These are phyloP conservation scores for Cryptus viduatorius DNA, from an alignment of 2,888 invertebrate genomes.

Conservation along the genomic window DNA sequence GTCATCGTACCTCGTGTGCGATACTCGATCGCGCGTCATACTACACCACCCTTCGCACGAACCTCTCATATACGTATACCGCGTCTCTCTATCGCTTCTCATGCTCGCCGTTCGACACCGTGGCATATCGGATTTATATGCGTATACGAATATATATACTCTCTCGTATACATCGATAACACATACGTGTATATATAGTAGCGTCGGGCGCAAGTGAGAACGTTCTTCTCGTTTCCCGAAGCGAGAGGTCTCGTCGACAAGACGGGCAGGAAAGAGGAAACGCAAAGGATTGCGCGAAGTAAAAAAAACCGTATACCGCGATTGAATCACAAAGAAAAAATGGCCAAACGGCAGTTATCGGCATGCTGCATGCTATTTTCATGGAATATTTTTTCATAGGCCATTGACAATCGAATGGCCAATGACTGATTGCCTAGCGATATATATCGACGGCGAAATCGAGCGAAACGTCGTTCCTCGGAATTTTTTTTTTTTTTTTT, in stretches of 20 bases:
- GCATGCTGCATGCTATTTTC: neutral
- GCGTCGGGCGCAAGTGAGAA: neutral
- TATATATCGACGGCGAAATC: neutral
- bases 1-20: slow-evolving; percentile 79
- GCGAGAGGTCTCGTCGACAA: neutral
- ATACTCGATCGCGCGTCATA: slow-evolving; percentile 81
- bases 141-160: slow-evolving; percentile 4
- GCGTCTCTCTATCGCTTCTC: slow-evolving; percentile 8
- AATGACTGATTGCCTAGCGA: neutral
- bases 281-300: slow-evolving; percentile 28
- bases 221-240: slow-evolving; percentile 11
- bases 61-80: slow-evolving; percentile 39
- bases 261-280: slow-evolving; percentile 9
- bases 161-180: slow-evolving; percentile 26
- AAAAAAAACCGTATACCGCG: neutral
- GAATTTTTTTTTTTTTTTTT: slow-evolving; percentile 4
- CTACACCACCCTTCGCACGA: slow-evolving; percentile 72
- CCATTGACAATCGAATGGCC: neutral
- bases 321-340: neutral
- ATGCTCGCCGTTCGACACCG: slow-evolving; percentile 31
- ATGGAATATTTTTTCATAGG: neutral
- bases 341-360: neutral
- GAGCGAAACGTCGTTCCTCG: neutral
- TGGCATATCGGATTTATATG: slow-evolving; percentile 46
- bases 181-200: neutral